Evolutionary conservation across 1,140 invertebrate species (phyloP).

Genomic region (Yoshiicerus persimilis): DNA sequence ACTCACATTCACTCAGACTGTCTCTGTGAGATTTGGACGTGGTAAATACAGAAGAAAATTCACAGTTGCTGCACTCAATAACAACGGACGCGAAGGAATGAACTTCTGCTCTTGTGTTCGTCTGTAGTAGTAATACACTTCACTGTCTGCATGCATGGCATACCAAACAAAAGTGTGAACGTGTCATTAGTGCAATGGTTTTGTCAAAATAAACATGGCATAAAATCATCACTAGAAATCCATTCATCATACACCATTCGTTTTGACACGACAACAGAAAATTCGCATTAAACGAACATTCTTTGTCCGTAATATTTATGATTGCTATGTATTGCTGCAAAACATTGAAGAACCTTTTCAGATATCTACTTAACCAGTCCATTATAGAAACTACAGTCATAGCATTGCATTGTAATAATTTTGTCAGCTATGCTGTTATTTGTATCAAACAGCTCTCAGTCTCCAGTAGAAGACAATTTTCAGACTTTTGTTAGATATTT

Average conservation of each 20-base stretch:
- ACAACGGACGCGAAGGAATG: background rate
- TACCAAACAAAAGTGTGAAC: constrained; percentile 20
- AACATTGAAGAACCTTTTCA: too few relatives aligned
- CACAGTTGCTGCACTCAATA: constrained; percentile 4
- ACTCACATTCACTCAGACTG: background rate
- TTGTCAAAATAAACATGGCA: constrained; percentile 38
- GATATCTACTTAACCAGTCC: too few relatives aligned
- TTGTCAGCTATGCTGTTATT: too few relatives aligned
- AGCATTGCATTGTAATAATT: too few relatives aligned
- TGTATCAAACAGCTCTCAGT: too few relatives aligned
- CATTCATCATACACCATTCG: constrained; percentile 28
- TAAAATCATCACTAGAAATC: constrained; percentile 35
- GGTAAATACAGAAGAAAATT: constrained; percentile 5
- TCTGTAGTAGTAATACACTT: background rate
- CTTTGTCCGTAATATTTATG: background rate
- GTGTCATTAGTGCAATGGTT: constrained; percentile 26
- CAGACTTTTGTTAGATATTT: too few relatives aligned
- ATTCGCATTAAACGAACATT: background rate
- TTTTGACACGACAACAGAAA: background rate
- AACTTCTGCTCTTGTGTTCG: background rate
- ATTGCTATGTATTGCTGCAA: background rate
- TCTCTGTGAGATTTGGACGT: background rate
- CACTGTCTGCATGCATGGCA: background rate
- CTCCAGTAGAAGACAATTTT: too few relatives aligned
- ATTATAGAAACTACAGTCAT: too few relatives aligned